These are phyloP conservation scores for Drosophila lacteicornis DNA, from an alignment of 1,140 invertebrate genomes.

Conservation along the genomic window DNA sequence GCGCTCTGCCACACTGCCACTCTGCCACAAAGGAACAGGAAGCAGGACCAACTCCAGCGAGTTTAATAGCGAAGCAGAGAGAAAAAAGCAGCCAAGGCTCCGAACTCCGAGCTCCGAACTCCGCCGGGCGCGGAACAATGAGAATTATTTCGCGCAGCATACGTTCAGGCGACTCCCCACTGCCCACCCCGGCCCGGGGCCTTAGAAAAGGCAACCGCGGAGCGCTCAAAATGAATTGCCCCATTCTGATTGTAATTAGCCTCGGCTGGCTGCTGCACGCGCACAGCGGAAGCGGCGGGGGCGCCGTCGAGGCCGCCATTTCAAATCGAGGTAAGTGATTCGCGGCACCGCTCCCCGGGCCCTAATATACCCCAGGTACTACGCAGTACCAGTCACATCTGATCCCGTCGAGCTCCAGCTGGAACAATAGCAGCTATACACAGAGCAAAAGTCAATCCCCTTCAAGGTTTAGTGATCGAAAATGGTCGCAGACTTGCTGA, in stretches of 20 bases:
- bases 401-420: constrained; percentile 6
- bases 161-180: constrained; percentile 48
- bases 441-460: not conserved
- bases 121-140: constrained; percentile 68
- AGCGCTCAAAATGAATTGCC: constrained; percentile 78
- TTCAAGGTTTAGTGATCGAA: not conserved
- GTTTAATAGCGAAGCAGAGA: constrained; percentile 32
- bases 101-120: constrained; percentile 14
- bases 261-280: constrained; percentile 76
- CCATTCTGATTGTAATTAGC: constrained; percentile 85
- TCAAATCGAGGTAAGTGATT: constrained; percentile 85
- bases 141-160: constrained; percentile 76
- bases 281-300: constrained; percentile 44
- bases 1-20: constrained; percentile 13
- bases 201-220: constrained; percentile 34
- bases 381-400: constrained; percentile 33
- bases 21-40: not conserved
- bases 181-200: constrained; percentile 4
- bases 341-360: constrained; percentile 11
- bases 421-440: constrained; percentile 35
- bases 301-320: constrained; percentile 75
- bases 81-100: not conserved
- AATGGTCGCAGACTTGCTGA: no score
- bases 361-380: not conserved
- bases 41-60: constrained; percentile 28